Percentiles rank a stretch among this genome's conserved stretches.
phyloP scores from a whole-genome alignment of 1,140 invertebrate species.

The Polypedilum vanderplanki region DNA sequence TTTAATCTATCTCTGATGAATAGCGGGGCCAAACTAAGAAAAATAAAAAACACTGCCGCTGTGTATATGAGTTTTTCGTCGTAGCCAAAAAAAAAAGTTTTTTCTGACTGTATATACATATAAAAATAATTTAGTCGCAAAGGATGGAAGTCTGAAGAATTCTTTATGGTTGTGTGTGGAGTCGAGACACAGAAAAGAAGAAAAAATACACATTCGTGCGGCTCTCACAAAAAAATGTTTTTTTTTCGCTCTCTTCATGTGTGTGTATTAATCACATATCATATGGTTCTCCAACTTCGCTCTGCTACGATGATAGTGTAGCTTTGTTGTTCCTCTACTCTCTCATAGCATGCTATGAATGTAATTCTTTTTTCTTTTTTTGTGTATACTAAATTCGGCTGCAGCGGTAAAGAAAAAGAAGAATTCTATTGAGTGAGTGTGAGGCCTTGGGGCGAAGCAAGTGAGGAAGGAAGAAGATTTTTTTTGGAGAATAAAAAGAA shows the following conservation, averaged over 20 bases:
- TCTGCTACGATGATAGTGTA: neutral
- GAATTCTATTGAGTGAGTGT: too few species aligned
- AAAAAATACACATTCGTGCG: neutral
- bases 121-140: neutral
- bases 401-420: too few species aligned
- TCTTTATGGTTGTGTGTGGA: constrained; percentile 5
- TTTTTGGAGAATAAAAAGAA: too few species aligned
- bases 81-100: constrained; percentile 6
- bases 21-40: constrained; percentile 27
- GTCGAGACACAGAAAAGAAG: neutral
- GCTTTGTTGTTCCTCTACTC: neutral
- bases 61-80: constrained; percentile 1
- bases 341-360: too few species aligned
- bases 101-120: neutral
- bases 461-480: too few species aligned
- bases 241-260: neutral
- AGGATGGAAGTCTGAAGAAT: constrained; percentile 24
- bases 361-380: too few species aligned
- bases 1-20: constrained; percentile 29
- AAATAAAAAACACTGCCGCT: constrained; percentile 14
- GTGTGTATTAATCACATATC: neutral
- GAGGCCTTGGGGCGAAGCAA: too few species aligned
- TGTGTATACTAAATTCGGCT: too few species aligned
- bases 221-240: neutral
- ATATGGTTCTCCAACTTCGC: neutral